These are phyloP conservation scores for Desmodus rotundus DNA, from an alignment of 2,113 vertebrate genomes.

Conservation along the genomic window DNA sequence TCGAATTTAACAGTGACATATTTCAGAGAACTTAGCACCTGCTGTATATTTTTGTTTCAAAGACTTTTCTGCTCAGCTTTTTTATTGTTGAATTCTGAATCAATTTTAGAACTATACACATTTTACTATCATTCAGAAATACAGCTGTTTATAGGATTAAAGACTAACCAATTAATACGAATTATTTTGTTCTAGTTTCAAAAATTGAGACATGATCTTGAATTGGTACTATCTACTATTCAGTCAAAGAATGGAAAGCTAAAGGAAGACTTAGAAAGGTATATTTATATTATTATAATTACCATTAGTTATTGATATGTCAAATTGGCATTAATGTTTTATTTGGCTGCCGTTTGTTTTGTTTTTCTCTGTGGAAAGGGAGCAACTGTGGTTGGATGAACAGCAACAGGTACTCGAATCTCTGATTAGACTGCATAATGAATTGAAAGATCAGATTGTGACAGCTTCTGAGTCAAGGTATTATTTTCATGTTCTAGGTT, in stretches of 20 bases:
- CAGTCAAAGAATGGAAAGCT: constrained; percentile 72
- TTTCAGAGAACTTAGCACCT: background rate
- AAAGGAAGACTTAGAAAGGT: constrained; percentile 80
- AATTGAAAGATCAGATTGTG: background rate
- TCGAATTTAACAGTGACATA: background rate
- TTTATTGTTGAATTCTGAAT: constrained; percentile 16
- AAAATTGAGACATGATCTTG: constrained; percentile 74
- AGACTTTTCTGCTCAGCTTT: background rate
- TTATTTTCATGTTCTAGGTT: constrained; percentile 20
- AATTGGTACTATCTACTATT: constrained; percentile 69
- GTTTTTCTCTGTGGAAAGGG: constrained; percentile 74
- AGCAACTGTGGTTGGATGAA: constrained; percentile 77
- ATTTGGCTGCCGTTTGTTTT: constrained; percentile 19
- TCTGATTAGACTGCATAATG: constrained; percentile 45
- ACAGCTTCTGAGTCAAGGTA: constrained; percentile 73
- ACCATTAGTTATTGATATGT: background rate
- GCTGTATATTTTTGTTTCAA: background rate
- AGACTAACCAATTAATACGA: constrained; percentile 14
- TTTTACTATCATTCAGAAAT: background rate
- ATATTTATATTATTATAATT: constrained; percentile 35
- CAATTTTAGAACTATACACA: background rate
- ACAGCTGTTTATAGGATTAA: background rate
- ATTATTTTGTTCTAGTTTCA: constrained; percentile 78
- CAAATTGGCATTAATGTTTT: constrained; percentile 37
- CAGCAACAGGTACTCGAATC: constrained; percentile 66